These are phyloP conservation scores for Apotomis betuletana DNA, from an alignment of 2,888 invertebrate species.

Conservation along the genomic window DNA sequence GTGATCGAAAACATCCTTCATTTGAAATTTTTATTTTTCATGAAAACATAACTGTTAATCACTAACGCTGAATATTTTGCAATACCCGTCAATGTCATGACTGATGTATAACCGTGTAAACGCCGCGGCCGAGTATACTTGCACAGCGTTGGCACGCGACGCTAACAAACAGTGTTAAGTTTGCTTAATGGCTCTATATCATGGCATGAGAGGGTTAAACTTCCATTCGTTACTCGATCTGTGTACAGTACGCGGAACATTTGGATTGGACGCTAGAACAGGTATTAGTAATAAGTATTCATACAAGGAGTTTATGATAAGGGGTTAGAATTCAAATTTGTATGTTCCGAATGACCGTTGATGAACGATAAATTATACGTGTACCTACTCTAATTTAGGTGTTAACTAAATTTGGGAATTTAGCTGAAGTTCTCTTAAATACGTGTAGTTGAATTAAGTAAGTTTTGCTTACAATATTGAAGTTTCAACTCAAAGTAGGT, in stretches of 20 bases:
- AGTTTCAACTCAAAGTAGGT: too few relatives aligned
- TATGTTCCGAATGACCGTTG: not conserved
- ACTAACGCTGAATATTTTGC: not conserved
- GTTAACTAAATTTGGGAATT: not conserved
- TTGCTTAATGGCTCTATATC: constrained; percentile 61
- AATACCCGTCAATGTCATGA: constrained; percentile 12
- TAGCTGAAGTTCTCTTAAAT: not conserved
- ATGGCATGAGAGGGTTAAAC: constrained; percentile 47
- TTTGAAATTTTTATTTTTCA: too few relatives aligned
- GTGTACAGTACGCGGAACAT: constrained; percentile 7
- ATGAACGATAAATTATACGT: constrained; percentile 2
- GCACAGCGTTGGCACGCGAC: constrained; percentile 44
- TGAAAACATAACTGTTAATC: not conserved
- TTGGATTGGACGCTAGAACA: not conserved
- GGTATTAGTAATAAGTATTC: not conserved
- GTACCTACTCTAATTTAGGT: not conserved
- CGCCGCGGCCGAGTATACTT: constrained; percentile 36
- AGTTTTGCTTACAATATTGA: too few relatives aligned
- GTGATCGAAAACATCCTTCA: too few relatives aligned
- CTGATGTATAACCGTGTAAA: constrained; percentile 32
- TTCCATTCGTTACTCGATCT: constrained; percentile 36
- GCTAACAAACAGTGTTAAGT: constrained; percentile 64
- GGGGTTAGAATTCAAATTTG: constrained; percentile 1
- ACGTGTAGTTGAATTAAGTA: not conserved
- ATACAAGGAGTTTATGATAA: not conserved